Evolutionary conservation across 2,888 invertebrate genomes (phyloP).

Genomic region (Drosophila hamatofila): DNA sequence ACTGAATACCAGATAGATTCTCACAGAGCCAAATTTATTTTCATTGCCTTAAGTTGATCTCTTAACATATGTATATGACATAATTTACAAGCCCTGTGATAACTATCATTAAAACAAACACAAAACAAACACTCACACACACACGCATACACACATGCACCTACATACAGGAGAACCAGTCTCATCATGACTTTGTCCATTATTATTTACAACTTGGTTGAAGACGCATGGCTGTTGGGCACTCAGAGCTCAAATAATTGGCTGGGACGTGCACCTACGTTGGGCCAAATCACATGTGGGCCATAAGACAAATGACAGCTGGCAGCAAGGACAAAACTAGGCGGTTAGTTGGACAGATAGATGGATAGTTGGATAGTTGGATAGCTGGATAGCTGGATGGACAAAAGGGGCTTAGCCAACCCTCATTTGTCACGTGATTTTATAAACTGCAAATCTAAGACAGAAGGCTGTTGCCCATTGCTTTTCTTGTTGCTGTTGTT

Average conservation of each 20-base stretch:
- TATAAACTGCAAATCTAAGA: conserved; percentile 73
- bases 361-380: conserved; percentile 39
- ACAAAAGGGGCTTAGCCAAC: conserved; percentile 60
- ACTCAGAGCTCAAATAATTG: conserved; percentile 55
- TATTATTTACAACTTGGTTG: conserved; percentile 54
- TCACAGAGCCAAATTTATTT: background rate
- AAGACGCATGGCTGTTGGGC: conserved; percentile 23
- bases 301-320: conserved; percentile 55
- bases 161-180: background rate
- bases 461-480: conserved; percentile 26
- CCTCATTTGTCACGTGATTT: conserved; percentile 79
- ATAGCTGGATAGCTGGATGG: conserved; percentile 33
- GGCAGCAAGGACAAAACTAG: conserved; percentile 40
- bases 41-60: conserved; percentile 8
- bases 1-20: too few relatives aligned
- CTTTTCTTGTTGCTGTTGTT: conserved; percentile 3
- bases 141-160: background rate
- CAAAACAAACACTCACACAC: background rate
- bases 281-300: conserved; percentile 56
- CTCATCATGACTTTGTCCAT: conserved; percentile 42
- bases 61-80: conserved; percentile 12
- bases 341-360: conserved; percentile 38
- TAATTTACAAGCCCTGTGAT: conserved; percentile 21
- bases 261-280: conserved; percentile 44
- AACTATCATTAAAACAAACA: conserved; percentile 29